A percentile compares a stretch with the other conserved stretches of the same genome.
These are phyloP conservation scores for Novumbra hubbsi DNA, from an alignment of 2,797 vertebrate genomes.

Conservation along the genomic window DNA sequence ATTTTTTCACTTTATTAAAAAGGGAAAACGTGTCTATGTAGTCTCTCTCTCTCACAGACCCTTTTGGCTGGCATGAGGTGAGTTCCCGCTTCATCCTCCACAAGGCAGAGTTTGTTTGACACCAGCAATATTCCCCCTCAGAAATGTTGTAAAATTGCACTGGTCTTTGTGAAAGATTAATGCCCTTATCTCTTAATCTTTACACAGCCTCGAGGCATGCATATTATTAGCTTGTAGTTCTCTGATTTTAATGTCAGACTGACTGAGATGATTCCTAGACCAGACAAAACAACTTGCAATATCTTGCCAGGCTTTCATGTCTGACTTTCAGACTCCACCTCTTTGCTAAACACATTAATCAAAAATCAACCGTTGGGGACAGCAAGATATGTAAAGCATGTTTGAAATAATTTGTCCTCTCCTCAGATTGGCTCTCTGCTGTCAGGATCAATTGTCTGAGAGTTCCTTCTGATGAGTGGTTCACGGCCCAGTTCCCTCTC, in stretches of 20 bases:
- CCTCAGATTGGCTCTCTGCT: not conserved
- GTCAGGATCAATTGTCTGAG: not conserved
- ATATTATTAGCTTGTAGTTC: conserved; percentile 60
- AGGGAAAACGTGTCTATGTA: conserved; percentile 43
- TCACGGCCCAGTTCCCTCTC: not conserved
- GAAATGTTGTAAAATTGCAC: conserved; percentile 44
- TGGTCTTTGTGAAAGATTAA: conserved; percentile 60
- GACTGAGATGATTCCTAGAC: conserved; percentile 45
- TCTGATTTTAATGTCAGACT: conserved; percentile 52
- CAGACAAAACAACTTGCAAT: conserved; percentile 41
- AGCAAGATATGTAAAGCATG: not conserved
- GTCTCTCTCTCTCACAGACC: conserved; percentile 45
- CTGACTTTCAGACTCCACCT: conserved; percentile 13
- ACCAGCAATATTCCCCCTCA: conserved; percentile 33
- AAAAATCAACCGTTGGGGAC: conserved; percentile 36
- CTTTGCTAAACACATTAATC: conserved; percentile 47
- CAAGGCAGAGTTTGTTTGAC: conserved; percentile 9
- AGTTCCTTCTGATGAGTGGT: not conserved
- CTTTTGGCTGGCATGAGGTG: conserved; percentile 22
- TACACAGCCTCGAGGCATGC: conserved; percentile 48
- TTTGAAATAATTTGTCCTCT: not conserved
- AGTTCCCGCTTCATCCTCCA: not conserved
- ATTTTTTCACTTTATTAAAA: conserved; percentile 59
- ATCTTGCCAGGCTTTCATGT: conserved; percentile 30
- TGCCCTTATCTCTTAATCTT: conserved; percentile 55